Evolutionary conservation across 2,113 vertebrate species (phyloP).

Genomic region (Microcebus griseorufus): DNA sequence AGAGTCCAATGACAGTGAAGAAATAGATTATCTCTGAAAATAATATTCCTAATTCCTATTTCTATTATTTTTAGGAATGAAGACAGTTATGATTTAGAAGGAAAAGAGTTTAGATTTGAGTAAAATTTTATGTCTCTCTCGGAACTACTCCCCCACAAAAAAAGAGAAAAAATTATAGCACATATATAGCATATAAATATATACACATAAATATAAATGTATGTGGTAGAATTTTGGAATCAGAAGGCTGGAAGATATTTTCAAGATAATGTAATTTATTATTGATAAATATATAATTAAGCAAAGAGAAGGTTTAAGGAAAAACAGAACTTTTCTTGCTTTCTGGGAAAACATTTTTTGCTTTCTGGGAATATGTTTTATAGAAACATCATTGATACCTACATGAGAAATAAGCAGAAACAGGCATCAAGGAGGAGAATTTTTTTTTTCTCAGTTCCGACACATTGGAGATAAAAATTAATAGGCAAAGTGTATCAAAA

Average conservation of each 20-base stretch:
- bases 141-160: not conserved
- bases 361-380: slow-evolving; percentile 42
- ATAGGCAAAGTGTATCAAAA: slow-evolving; percentile 79
- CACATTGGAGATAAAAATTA: slow-evolving; percentile 71
- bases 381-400: slow-evolving; percentile 41
- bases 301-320: not conserved
- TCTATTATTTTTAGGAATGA: not conserved
- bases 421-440: slow-evolving; percentile 47
- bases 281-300: not conserved
- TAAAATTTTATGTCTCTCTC: not conserved
- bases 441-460: slow-evolving; percentile 62
- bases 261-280: not conserved
- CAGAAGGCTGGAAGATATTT: not conserved
- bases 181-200: not conserved
- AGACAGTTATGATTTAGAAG: not conserved
- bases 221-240: slow-evolving; percentile 26
- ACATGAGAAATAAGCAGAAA: slow-evolving; percentile 64
- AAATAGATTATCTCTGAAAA: not conserved
- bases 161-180: not conserved
- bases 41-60: not conserved
- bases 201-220: not conserved
- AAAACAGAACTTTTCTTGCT: not conserved
- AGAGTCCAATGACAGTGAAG: slow-evolving; percentile 5
- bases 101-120: not conserved
- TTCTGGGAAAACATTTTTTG: not conserved